Percentiles rank a stretch among this genome's conserved stretches.
Evolutionary conservation across 2,113 vertebrate genomes (phyloP).

Genomic region (Oceanites oceanicus): DNA sequence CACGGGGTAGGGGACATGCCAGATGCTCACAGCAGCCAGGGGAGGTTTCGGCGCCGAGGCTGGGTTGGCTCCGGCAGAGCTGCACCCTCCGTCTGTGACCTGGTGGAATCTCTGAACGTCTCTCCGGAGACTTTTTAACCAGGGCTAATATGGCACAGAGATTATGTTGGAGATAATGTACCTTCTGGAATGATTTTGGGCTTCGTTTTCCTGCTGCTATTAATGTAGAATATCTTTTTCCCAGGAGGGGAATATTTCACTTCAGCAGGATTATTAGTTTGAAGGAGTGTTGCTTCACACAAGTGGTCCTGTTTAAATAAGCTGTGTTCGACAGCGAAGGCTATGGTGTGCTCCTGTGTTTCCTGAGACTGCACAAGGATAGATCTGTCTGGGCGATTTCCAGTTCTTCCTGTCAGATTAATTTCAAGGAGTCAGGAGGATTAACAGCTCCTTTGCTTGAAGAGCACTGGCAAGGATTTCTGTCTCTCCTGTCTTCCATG

Average conservation of each 20-base stretch:
- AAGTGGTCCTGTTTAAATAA: conserved; percentile 2
- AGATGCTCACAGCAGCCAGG: background rate
- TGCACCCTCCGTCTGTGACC: rapidly evolving
- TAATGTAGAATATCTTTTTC: background rate
- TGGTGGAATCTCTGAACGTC: background rate
- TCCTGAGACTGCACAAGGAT: background rate
- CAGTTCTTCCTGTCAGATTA: conserved; percentile 13
- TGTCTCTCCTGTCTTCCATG: background rate
- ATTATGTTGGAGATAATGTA: background rate
- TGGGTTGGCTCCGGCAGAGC: background rate
- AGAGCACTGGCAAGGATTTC: background rate
- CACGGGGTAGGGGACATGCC: background rate
- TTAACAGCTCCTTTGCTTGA: background rate
- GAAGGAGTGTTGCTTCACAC: background rate
- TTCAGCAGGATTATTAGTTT: background rate
- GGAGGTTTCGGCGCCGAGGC: rapidly evolving
- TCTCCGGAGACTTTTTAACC: background rate
- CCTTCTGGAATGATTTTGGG: background rate
- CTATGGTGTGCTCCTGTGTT: background rate
- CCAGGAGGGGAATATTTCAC: background rate
- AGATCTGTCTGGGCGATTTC: background rate
- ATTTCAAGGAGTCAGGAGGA: background rate
- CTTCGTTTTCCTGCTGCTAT: background rate
- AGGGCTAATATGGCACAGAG: background rate
- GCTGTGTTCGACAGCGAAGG: background rate